Conservation (phyloP, 2,113 vertebrate species). For the Strix aluco region DNA sequence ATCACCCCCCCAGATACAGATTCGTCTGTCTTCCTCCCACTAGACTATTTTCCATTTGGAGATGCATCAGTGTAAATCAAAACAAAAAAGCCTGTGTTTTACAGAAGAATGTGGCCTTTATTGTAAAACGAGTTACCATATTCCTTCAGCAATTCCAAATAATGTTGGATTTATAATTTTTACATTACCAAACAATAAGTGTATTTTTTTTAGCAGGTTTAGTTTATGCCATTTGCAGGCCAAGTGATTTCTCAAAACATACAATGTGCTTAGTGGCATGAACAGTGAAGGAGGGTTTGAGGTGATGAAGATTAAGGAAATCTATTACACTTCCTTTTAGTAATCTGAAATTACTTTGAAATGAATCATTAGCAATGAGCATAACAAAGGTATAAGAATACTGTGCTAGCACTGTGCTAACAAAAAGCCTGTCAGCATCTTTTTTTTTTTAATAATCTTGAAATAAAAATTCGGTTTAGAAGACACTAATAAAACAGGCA, state of each 20-base stretch:
- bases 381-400: background rate
- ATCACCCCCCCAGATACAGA: background rate
- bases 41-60: background rate
- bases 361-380: conserved; percentile 42
- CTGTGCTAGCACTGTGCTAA: conserved; percentile 3
- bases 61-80: background rate
- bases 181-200: background rate
- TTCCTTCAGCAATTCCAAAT: background rate
- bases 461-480: conserved; percentile 43
- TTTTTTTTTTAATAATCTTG: conserved; percentile 55
- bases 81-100: background rate
- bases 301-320: conserved; percentile 42
- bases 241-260: conserved; percentile 2
- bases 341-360: conserved; percentile 50
- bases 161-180: background rate
- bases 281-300: background rate
- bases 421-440: conserved; percentile 45
- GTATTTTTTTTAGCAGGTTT: conserved; percentile 35
- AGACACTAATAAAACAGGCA: conserved; percentile 36
- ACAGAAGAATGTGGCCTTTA: conserved; percentile 2
- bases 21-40: background rate
- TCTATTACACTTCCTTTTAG: conserved; percentile 33
- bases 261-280: background rate
- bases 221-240: conserved; percentile 8
- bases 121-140: conserved; percentile 8